phyloP scores from a whole-genome alignment of 2,888 invertebrate genomes.

The Tinea semifulvella region DNA sequence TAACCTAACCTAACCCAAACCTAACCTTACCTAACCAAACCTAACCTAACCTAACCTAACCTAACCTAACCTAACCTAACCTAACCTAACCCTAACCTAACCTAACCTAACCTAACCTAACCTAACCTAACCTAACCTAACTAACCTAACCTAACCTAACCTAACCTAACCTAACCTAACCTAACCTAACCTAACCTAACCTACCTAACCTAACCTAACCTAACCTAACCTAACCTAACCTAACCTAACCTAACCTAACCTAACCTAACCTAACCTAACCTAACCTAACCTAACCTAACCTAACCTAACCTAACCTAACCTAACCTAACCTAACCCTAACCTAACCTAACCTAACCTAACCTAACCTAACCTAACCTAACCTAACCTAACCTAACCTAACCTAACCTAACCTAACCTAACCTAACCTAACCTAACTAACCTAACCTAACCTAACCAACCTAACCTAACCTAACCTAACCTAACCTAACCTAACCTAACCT shows the following conservation, averaged over 20 bases:
- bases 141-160: too few relatives aligned
- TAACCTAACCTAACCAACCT: conserved; percentile 17
- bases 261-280: conserved; percentile 16
- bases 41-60: conserved; percentile 14
- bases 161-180: too few relatives aligned
- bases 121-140: conserved; percentile 10
- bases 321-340: too few relatives aligned
- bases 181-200: too few relatives aligned
- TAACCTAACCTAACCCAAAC: too few relatives aligned
- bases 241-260: conserved; percentile 17
- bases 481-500: conserved; percentile 15
- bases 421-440: conserved; percentile 19
- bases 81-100: too few relatives aligned
- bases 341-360: conserved; percentile 17
- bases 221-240: conserved; percentile 13
- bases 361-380: conserved; percentile 15
- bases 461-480: conserved; percentile 20
- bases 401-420: conserved; percentile 18
- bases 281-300: conserved; percentile 16
- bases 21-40: conserved; percentile 13
- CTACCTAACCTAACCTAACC: too few relatives aligned
- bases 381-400: conserved; percentile 14
- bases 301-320: conserved; percentile 18
- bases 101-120: conserved; percentile 15
- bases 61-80: conserved; percentile 14